These are phyloP conservation scores for Catocala nupta DNA, from an alignment of 2,888 invertebrate species.

Conservation along the genomic window DNA sequence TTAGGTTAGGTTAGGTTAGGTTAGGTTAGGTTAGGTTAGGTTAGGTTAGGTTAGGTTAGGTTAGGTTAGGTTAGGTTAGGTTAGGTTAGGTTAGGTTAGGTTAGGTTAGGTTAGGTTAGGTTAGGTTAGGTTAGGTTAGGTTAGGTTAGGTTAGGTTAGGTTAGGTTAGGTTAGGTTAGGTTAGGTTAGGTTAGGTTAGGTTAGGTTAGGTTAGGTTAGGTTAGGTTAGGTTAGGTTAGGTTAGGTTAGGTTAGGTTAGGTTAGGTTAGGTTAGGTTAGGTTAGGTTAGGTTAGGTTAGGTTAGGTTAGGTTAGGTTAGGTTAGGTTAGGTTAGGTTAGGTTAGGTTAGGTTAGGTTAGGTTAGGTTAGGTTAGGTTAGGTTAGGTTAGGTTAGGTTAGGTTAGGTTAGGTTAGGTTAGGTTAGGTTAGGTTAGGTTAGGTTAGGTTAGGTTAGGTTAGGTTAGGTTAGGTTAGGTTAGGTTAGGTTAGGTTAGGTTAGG, in stretches of 20 bases:
- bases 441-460: constrained; percentile 42
- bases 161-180: constrained; percentile 8
- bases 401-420: constrained; percentile 34
- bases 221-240: constrained; percentile 8
- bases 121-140: constrained; percentile 8
- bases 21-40: constrained; percentile 8
- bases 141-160: constrained; percentile 8
- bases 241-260: constrained; percentile 8
- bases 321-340: constrained; percentile 8
- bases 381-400: constrained; percentile 8
- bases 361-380: constrained; percentile 8
- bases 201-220: constrained; percentile 8
- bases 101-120: constrained; percentile 8
- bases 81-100: constrained; percentile 8
- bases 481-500: constrained; percentile 44
- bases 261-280: constrained; percentile 8
- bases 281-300: constrained; percentile 8
- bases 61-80: constrained; percentile 8
- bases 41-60: constrained; percentile 8
- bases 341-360: constrained; percentile 8
- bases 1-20: constrained; percentile 12
- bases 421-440: constrained; percentile 45
- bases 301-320: constrained; percentile 8
- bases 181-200: constrained; percentile 8
- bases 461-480: constrained; percentile 40